Evolutionary conservation across 2,888 invertebrate genomes (phyloP).

Genomic region (Drosophila diplacantha): DNA sequence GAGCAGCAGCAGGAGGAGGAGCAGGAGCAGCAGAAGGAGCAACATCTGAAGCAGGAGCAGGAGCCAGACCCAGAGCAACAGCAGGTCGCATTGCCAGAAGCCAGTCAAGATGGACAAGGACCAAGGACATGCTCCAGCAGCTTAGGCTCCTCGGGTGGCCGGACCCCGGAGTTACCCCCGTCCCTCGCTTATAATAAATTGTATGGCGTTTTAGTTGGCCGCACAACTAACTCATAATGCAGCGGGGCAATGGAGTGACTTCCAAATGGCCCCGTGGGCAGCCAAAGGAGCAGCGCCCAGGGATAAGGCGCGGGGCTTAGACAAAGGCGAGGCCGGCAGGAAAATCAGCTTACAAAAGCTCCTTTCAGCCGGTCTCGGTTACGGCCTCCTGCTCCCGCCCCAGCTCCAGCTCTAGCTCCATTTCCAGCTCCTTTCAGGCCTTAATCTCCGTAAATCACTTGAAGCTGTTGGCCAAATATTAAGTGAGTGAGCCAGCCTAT

Average conservation of each 20-base stretch:
- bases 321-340: conserved; percentile 36
- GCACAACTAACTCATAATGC: conserved; percentile 53
- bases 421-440: conserved; percentile 18
- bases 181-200: conserved; percentile 50
- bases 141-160: conserved; percentile 38
- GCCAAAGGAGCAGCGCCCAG: conserved; percentile 10
- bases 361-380: conserved; percentile 11
- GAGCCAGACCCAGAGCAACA: background rate
- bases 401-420: background rate
- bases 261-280: conserved; percentile 27
- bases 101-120: conserved; percentile 39
- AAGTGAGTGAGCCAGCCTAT: conserved; percentile 25
- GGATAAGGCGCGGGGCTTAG: conserved; percentile 29
- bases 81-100: conserved; percentile 53
- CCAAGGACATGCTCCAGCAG: conserved; percentile 59
- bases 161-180: background rate
- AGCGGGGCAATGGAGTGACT: conserved; percentile 43
- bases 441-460: conserved; percentile 41
- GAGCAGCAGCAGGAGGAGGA: background rate
- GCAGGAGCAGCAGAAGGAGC: background rate
- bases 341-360: conserved; percentile 47
- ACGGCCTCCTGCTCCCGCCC: background rate
- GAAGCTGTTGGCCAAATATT: conserved; percentile 42
- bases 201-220: conserved; percentile 49
- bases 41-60: background rate